Evolutionary conservation across 30 jellyfish, hydroid and myxozoan species (phyloP).

Genomic region (Chrysaora quinquecirrha): DNA sequence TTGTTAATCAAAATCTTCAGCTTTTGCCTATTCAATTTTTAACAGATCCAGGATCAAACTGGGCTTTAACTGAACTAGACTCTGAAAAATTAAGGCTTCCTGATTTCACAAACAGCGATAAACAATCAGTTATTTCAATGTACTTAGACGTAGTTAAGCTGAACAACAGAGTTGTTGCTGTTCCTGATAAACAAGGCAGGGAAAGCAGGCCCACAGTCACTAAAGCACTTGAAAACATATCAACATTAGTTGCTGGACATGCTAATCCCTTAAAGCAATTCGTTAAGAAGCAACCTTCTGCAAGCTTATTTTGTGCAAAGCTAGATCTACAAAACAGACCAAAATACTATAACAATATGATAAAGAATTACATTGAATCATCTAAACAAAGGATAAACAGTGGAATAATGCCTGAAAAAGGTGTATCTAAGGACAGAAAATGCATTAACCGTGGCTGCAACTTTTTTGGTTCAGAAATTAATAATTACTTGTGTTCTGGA

Average conservation of each 20-base stretch:
- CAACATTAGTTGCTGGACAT: conserved; percentile 36
- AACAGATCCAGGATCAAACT: conserved; percentile 76
- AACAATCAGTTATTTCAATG: conserved; percentile 34
- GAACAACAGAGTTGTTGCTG: background rate
- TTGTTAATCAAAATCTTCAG: conserved; percentile 25
- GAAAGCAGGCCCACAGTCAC: conserved; percentile 53
- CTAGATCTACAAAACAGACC: conserved; percentile 75
- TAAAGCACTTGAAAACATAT: conserved; percentile 49
- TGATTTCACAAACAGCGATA: conserved; percentile 58
- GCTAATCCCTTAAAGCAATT: conserved; percentile 16
- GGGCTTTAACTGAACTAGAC: conserved; percentile 73
- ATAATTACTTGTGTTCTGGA: conserved; percentile 74
- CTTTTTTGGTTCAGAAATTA: conserved; percentile 64
- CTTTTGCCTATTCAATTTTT: conserved; percentile 68
- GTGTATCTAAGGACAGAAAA: background rate
- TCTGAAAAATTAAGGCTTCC: conserved; percentile 42
- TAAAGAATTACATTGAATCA: conserved; percentile 63
- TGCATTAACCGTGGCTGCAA: conserved; percentile 73
- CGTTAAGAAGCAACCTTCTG: conserved; percentile 14
- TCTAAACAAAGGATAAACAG: conserved; percentile 24
- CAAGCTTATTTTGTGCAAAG: conserved; percentile 53
- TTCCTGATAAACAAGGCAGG: conserved; percentile 18
- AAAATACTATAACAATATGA: conserved; percentile 74
- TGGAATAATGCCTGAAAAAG: background rate
- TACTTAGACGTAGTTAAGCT: conserved; percentile 74